These are phyloP conservation scores for Fregetta grallaria DNA, from an alignment of 2,113 vertebrate species.

Conservation along the genomic window DNA sequence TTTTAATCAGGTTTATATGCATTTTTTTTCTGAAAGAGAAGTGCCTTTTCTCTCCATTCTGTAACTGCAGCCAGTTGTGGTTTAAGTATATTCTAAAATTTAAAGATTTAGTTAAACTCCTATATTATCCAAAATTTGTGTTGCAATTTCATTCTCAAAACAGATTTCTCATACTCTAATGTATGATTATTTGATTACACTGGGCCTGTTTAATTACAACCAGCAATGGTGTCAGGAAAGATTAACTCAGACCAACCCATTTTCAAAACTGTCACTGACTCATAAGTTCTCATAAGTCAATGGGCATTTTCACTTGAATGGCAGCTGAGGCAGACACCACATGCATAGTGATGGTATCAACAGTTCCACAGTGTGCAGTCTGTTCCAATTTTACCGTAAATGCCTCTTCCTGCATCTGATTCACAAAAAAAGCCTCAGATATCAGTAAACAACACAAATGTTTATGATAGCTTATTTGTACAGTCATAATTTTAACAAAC, in stretches of 20 bases:
- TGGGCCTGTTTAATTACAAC: not conserved
- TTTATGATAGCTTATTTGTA: not conserved
- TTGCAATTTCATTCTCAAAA: not conserved
- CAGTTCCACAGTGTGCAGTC: not conserved
- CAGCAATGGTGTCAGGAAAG: not conserved
- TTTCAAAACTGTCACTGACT: not conserved
- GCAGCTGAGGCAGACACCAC: not conserved
- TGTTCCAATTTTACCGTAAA: not conserved
- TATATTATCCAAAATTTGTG: not conserved
- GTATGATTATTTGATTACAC: not conserved
- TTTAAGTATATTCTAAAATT: not conserved
- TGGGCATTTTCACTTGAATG: not conserved
- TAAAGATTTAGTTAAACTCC: not conserved
- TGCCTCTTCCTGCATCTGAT: not conserved
- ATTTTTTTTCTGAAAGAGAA: not conserved
- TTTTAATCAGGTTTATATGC: not conserved
- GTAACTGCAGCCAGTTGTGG: not conserved
- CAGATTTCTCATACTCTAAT: not conserved
- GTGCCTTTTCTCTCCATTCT: not conserved
- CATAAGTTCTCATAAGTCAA: not conserved
- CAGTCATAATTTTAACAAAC: slow-evolving; percentile 3
- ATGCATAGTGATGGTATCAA: not conserved
- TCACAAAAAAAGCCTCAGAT: not conserved
- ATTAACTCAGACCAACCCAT: not conserved
- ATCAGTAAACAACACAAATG: not conserved